Conservation (phyloP, 2,797 vertebrate genomes). For the Mycteria americana region DNA sequence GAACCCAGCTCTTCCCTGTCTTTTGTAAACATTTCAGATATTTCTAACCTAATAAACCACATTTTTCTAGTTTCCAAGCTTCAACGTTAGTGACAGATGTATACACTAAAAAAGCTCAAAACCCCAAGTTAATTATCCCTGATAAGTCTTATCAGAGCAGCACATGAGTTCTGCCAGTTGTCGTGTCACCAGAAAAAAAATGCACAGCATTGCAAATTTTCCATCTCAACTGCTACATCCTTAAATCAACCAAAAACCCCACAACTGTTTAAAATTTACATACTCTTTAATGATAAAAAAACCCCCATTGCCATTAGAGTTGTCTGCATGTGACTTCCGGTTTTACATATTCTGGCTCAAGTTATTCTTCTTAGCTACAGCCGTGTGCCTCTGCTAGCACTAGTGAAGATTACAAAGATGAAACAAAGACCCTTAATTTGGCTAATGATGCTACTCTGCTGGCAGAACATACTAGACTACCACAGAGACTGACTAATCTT, state of each 20-base stretch:
- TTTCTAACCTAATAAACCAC: background rate
- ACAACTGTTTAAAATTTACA: background rate
- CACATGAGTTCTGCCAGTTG: background rate
- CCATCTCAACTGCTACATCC: background rate
- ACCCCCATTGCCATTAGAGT: background rate
- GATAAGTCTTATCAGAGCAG: background rate
- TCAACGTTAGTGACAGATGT: background rate
- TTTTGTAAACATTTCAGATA: background rate
- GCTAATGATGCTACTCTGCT: background rate
- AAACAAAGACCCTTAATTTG: background rate
- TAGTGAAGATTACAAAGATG: background rate
- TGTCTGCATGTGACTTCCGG: background rate
- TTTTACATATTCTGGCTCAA: background rate
- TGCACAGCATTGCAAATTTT: background rate
- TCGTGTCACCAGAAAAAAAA: background rate
- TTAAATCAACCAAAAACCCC: background rate
- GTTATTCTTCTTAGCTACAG: background rate
- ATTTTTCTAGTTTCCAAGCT: background rate
- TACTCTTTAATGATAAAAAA: background rate
- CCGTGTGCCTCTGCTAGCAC: background rate
- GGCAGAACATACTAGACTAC: background rate
- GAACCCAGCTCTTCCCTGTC: background rate
- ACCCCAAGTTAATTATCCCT: background rate
- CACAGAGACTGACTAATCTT: background rate
- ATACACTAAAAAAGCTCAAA: background rate